These are phyloP conservation scores for Ahaetulla prasina DNA, from an alignment of 2,113 vertebrate species.

Conservation along the genomic window DNA sequence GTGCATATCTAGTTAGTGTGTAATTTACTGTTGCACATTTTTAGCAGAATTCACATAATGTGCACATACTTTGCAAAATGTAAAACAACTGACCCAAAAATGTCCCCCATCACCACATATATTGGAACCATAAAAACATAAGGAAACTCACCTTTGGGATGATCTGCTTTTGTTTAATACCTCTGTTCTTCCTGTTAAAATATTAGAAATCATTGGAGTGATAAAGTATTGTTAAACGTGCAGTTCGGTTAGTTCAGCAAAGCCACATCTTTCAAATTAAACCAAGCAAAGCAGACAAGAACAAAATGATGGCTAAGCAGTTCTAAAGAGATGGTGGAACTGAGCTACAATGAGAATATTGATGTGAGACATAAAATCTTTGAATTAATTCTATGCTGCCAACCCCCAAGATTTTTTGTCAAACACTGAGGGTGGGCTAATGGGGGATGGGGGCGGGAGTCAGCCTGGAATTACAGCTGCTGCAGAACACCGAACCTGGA, in stretches of 20 bases:
- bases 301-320: neutral
- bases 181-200: constrained; percentile 88
- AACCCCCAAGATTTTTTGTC: neutral
- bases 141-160: constrained; percentile 88
- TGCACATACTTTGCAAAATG: neutral
- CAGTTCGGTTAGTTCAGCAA: constrained; percentile 60
- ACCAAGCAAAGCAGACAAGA: constrained; percentile 22
- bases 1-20: neutral
- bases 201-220: constrained; percentile 46
- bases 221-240: neutral
- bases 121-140: no score
- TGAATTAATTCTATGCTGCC: neutral
- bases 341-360: neutral
- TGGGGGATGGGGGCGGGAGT: neutral
- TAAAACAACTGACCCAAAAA: neutral
- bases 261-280: constrained; percentile 37
- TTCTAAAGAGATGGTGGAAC: neutral
- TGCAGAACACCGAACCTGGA: neutral
- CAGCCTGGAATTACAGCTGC: neutral
- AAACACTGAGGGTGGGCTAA: neutral
- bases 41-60: neutral
- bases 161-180: constrained; percentile 84
- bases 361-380: neutral
- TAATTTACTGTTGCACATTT: neutral
- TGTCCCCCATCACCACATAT: neutral